Evolutionary conservation across 2,888 invertebrate genomes (phyloP).

Genomic region (Conomelus anceps): DNA sequence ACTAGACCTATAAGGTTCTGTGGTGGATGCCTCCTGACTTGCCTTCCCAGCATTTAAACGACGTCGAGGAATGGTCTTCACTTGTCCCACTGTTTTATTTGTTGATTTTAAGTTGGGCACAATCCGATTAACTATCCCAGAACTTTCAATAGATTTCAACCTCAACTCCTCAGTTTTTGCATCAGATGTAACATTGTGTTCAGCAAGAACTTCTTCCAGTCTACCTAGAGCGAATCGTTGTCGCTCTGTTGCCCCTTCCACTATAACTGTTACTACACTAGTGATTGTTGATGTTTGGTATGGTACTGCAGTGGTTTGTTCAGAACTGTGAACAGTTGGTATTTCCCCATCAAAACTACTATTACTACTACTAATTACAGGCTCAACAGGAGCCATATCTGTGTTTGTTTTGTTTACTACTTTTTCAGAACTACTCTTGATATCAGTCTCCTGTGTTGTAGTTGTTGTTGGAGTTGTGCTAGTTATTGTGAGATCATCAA

Average conservation of each 20-base stretch:
- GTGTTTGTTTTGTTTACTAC: constrained; percentile 16
- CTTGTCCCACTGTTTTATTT: neutral
- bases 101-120: neutral
- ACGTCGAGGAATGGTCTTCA: neutral
- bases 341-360: neutral
- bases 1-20: neutral
- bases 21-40: neutral
- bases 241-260: constrained; percentile 45
- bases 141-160: neutral
- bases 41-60: neutral
- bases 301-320: constrained; percentile 23
- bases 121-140: neutral
- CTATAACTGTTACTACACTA: constrained; percentile 45
- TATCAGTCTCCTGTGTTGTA: constrained; percentile 3
- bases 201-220: constrained; percentile 34
- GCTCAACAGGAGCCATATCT: neutral
- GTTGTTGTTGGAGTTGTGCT: constrained; percentile 1
- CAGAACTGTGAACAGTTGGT: constrained; percentile 17
- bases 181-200: constrained; percentile 12
- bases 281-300: constrained; percentile 41
- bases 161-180: neutral
- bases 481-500: neutral
- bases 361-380: constrained; percentile 12
- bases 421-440: constrained; percentile 18
- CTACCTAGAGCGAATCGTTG: constrained; percentile 44